phyloP scores from a whole-genome alignment of 1,140 invertebrate genomes.

The Periplaneta americana region DNA sequence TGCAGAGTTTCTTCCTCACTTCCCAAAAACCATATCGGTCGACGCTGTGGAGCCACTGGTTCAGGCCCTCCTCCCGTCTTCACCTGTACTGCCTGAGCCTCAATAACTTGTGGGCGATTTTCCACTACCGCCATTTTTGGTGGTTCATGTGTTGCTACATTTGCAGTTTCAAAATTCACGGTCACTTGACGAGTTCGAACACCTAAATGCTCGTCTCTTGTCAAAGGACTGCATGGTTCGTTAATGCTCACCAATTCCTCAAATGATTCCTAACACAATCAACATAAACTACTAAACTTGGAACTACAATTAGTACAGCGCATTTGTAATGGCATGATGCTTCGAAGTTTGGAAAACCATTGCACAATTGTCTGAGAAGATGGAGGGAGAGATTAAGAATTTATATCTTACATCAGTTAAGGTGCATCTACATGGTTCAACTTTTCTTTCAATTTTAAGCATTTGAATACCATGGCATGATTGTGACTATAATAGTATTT shows the following conservation, averaged over 20 bases:
- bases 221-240: conserved; percentile 29
- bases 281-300: not conserved
- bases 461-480: too few relatives aligned
- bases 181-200: not conserved
- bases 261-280: conserved; percentile 47
- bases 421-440: too few relatives aligned
- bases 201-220: not conserved
- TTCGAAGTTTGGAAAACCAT: too few relatives aligned
- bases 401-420: too few relatives aligned
- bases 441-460: too few relatives aligned
- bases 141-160: not conserved
- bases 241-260: conserved; percentile 54
- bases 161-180: not conserved
- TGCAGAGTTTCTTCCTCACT: conserved; percentile 46
- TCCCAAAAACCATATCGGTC: conserved; percentile 53
- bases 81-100: not conserved
- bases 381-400: too few relatives aligned
- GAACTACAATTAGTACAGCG: not conserved
- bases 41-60: not conserved
- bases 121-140: not conserved
- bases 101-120: not conserved
- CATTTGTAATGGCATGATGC: too few relatives aligned
- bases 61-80: not conserved
- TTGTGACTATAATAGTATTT: too few relatives aligned
- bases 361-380: too few relatives aligned